Evolutionary conservation across 2,113 vertebrate species (phyloP).

Genomic region (Himantopus leucocephalus): DNA sequence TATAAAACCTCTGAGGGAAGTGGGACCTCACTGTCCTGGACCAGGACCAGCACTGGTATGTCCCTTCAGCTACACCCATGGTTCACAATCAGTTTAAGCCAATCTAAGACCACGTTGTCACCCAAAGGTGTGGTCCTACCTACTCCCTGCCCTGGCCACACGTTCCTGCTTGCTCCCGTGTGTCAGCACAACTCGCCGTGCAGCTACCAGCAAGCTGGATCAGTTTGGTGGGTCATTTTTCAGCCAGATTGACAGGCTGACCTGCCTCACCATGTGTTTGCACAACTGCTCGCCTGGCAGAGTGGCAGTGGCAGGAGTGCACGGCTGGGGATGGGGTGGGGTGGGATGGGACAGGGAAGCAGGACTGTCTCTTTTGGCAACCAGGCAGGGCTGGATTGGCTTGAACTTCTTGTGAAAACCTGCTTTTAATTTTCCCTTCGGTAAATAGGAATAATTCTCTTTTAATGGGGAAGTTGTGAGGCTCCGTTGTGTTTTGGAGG

Average conservation of each 20-base stretch:
- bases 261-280: neutral
- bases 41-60: neutral
- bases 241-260: neutral
- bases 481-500: neutral
- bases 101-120: neutral
- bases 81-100: neutral
- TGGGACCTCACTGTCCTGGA: neutral
- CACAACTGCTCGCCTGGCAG: neutral
- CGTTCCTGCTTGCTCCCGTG: neutral
- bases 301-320: neutral
- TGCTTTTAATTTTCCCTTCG: constrained; percentile 40
- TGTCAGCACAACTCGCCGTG: neutral
- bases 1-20: neutral
- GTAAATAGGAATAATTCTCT: neutral
- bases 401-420: neutral
- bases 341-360: neutral
- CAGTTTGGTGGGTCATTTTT: neutral
- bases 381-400: neutral
- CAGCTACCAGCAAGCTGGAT: neutral
- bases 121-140: neutral
- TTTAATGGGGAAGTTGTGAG: constrained; percentile 1
- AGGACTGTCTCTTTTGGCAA: neutral
- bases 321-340: neutral
- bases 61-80: accelerated
- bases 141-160: neutral